Conservation (phyloP, 30 jellyfish, hydroid and myxozoan genomes). For the Hydra vulgaris region DNA sequence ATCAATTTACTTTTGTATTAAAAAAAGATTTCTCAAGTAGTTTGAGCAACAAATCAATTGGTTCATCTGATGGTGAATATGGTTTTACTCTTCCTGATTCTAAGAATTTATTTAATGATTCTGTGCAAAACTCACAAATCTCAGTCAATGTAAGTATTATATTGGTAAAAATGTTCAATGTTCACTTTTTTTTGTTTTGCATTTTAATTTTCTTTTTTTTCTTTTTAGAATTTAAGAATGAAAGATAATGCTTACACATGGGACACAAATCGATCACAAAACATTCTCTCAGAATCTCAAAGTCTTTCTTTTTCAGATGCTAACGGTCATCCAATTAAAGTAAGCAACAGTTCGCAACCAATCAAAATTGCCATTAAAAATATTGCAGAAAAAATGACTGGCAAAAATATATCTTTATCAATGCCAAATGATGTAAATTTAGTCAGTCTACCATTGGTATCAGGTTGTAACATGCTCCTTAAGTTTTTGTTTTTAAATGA, state of each 20-base stretch:
- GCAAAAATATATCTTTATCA: constrained; percentile 6
- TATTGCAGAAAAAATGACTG: not conserved
- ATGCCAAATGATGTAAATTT: constrained; percentile 11
- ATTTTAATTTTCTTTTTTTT: too few relatives aligned
- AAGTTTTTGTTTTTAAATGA: constrained; percentile 19
- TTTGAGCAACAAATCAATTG: too few relatives aligned
- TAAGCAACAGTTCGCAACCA: constrained; percentile 6
- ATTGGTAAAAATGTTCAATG: too few relatives aligned
- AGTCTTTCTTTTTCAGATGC: not conserved
- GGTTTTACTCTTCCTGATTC: constrained; percentile 14
- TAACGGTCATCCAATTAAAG: not conserved
- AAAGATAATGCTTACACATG: not conserved
- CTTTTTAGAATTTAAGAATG: not conserved
- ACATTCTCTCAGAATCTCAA: not conserved
- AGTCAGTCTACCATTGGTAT: not conserved
- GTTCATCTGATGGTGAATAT: too few relatives aligned
- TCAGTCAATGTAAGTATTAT: not conserved
- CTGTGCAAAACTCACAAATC: not conserved
- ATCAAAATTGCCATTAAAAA: constrained; percentile 4
- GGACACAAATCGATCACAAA: constrained; percentile 10
- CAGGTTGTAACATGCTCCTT: constrained; percentile 3
- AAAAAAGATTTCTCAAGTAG: too few relatives aligned
- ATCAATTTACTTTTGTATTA: too few relatives aligned
- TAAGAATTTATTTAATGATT: not conserved
- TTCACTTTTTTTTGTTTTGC: not conserved